Conservation (phyloP, 2,797 vertebrate genomes). For the Cetoscarus ocellatus region DNA sequence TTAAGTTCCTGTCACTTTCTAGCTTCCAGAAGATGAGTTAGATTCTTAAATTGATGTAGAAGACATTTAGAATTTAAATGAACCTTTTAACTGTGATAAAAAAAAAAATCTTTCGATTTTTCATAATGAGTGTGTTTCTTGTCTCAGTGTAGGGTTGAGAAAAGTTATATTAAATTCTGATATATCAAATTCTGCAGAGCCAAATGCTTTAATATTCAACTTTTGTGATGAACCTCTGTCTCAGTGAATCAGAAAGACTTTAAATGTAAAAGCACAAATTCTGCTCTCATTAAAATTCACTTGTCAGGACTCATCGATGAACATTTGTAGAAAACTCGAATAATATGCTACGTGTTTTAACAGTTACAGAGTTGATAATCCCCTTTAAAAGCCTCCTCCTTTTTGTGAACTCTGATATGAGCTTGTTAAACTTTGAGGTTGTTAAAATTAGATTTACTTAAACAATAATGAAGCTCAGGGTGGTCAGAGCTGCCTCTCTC, state of each 20-base stretch:
- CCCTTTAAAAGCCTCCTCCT: too few relatives aligned
- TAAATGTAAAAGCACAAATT: too few relatives aligned
- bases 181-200: too few relatives aligned
- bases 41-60: neutral
- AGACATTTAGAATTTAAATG: neutral
- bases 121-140: neutral
- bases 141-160: neutral
- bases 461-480: too few relatives aligned
- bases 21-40: conserved; percentile 1
- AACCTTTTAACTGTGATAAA: conserved; percentile 10
- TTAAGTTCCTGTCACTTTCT: neutral
- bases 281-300: too few relatives aligned
- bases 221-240: neutral
- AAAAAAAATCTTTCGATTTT: neutral
- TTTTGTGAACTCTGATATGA: too few relatives aligned
- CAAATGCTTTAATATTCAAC: neutral
- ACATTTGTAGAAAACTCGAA: neutral
- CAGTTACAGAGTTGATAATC: too few relatives aligned
- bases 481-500: too few relatives aligned
- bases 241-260: too few relatives aligned
- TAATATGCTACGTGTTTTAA: neutral
- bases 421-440: too few relatives aligned
- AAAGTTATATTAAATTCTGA: neutral
- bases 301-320: neutral
- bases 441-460: too few relatives aligned